Conservation (phyloP, 2,113 vertebrate species). For the Pundamilia nyererei region DNA sequence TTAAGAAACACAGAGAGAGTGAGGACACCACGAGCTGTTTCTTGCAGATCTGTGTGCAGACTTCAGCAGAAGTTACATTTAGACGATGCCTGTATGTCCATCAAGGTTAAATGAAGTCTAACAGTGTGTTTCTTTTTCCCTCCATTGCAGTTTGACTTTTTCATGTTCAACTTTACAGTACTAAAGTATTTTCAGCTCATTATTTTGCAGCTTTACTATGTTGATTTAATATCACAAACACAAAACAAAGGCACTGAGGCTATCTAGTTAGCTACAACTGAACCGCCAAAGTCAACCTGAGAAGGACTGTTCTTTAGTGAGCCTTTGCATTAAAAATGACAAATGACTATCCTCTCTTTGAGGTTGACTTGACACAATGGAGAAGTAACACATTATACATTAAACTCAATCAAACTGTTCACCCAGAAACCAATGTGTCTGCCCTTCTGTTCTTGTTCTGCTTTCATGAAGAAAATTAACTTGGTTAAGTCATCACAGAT, state of each 20-base stretch:
- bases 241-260: background rate
- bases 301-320: background rate
- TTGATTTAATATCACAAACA: background rate
- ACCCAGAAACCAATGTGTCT: background rate
- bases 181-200: background rate
- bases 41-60: background rate
- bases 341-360: background rate
- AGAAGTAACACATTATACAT: constrained; percentile 23
- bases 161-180: background rate
- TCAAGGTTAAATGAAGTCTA: background rate
- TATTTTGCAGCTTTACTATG: background rate
- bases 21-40: background rate
- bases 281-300: background rate
- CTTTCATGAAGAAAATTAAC: background rate
- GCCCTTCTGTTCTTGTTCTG: background rate
- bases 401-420: background rate
- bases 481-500: background rate
- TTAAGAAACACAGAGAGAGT: background rate
- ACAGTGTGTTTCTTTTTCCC: background rate
- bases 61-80: background rate
- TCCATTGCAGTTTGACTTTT: background rate
- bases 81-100: background rate
- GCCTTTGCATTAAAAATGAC: background rate
- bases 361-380: background rate
- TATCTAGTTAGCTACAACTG: background rate